phyloP scores from a whole-genome alignment of 2,113 vertebrate genomes.

The Scartelaos histophorus region DNA sequence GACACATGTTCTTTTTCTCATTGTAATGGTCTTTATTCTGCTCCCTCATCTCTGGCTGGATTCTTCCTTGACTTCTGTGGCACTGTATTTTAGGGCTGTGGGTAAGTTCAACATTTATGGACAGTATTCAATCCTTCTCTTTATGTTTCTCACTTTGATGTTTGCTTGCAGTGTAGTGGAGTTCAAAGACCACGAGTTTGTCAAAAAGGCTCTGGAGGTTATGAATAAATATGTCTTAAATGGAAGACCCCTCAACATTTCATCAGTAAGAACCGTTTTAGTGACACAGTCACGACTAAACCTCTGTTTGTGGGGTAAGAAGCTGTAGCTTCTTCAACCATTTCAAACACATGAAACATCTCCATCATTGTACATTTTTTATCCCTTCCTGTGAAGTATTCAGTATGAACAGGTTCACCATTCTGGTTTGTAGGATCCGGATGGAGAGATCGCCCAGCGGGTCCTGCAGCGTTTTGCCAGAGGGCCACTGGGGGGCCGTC shows the following conservation, averaged over 20 bases:
- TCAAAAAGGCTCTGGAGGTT: constrained; percentile 92
- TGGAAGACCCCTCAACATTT: constrained; percentile 96
- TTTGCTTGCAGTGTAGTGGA: constrained; percentile 88
- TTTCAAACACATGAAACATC: neutral
- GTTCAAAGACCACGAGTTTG: constrained; percentile 99
- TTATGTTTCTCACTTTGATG: constrained; percentile 14
- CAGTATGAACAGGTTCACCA: neutral
- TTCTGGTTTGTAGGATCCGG: constrained; percentile 84
- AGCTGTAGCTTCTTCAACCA: neutral
- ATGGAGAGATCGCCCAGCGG: constrained; percentile 93
- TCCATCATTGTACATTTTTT: neutral
- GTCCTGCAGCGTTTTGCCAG: constrained; percentile 87
- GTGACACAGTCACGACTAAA: neutral
- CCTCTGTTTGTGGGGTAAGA: neutral
- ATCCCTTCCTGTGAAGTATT: neutral
- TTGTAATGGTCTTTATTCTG: constrained; percentile 72
- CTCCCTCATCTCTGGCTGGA: constrained; percentile 62
- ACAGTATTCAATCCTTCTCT: neutral
- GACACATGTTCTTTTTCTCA: constrained; percentile 8
- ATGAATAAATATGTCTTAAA: constrained; percentile 97
- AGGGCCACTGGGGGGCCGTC: constrained; percentile 82
- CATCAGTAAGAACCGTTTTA: constrained; percentile 82
- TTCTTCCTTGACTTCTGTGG: constrained; percentile 52
- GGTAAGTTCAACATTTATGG: constrained; percentile 81
- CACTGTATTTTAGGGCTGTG: constrained; percentile 86